Evolutionary conservation across 2,888 invertebrate genomes (phyloP).

Genomic region (Laothoe populi): DNA sequence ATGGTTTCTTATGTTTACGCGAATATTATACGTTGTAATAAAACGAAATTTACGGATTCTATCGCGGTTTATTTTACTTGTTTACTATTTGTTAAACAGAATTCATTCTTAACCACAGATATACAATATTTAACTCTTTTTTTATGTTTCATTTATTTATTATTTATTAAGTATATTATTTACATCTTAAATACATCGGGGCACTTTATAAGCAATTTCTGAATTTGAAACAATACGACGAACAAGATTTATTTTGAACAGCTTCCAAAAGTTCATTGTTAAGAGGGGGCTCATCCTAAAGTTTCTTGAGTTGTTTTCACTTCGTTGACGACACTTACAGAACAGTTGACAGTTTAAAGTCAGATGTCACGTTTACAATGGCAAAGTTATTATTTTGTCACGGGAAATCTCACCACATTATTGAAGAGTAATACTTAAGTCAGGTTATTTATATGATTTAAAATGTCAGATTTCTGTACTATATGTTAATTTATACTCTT

Average conservation of each 20-base stretch:
- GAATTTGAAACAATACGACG: background rate
- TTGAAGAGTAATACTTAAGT: background rate
- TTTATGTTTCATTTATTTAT: background rate
- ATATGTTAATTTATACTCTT: too few relatives aligned
- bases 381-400: background rate
- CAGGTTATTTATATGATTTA: too few relatives aligned
- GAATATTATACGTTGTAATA: too few relatives aligned
- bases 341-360: background rate
- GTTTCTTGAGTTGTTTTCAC: background rate
- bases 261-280: background rate
- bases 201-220: background rate
- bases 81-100: too few relatives aligned
- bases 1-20: too few relatives aligned
- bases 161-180: too few relatives aligned
- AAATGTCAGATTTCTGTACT: too few relatives aligned
- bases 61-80: too few relatives aligned
- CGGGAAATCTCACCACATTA: background rate
- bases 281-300: background rate
- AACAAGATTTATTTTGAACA: background rate
- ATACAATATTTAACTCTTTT: background rate
- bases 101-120: too few relatives aligned
- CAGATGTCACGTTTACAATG: background rate
- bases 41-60: too few relatives aligned
- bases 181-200: too few relatives aligned
- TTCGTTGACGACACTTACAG: constrained; percentile 2